A percentile compares a stretch with the other conserved stretches of the same genome.
These are phyloP conservation scores for Dolichallabes microphthalmus DNA, from an alignment of 2,113 vertebrate species.

Conservation along the genomic window DNA sequence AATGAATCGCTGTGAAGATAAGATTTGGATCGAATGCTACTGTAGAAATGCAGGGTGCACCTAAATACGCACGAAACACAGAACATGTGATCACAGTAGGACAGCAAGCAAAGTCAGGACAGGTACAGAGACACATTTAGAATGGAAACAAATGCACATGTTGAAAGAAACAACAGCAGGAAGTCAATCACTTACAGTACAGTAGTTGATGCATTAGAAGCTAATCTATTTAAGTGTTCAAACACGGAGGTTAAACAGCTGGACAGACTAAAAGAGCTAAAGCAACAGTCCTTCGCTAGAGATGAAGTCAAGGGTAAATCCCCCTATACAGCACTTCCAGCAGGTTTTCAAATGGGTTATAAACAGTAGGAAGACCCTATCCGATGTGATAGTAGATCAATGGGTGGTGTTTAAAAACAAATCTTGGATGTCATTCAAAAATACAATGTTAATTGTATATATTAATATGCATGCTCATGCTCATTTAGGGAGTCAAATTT, in stretches of 20 bases:
- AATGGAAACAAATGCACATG: background rate
- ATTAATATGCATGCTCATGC: background rate
- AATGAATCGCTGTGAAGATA: background rate
- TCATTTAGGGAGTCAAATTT: background rate
- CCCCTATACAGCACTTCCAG: background rate
- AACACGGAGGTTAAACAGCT: background rate
- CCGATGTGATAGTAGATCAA: background rate
- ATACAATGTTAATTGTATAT: background rate
- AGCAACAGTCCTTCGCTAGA: background rate
- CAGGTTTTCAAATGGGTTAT: background rate
- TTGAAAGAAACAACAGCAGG: background rate
- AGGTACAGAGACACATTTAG: background rate
- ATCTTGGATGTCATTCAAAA: background rate
- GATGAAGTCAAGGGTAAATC: background rate
- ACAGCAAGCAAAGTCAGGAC: background rate
- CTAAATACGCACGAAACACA: no score
- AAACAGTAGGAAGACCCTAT: background rate
- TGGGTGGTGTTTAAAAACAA: background rate
- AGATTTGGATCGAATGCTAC: no score
- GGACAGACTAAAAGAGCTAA: background rate
- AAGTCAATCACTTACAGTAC: no score
- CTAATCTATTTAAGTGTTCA: background rate
- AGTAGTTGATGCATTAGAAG: background rate
- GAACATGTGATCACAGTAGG: background rate
- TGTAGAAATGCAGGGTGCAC: no score